Conservation (phyloP, 1,140 invertebrate species). For the Helicoverpa zea region DNA sequence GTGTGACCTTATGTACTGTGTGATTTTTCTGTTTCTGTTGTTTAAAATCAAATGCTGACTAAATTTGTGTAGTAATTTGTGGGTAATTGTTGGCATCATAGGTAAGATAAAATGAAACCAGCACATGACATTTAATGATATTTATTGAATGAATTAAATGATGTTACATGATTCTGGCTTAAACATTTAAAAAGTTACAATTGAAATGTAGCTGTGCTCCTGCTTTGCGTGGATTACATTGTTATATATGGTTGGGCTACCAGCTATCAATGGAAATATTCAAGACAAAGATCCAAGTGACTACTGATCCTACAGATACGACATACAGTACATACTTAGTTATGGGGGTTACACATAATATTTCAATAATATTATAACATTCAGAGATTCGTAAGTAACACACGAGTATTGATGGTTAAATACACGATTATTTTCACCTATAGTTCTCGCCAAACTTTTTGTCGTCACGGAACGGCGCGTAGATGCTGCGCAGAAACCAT, state of each 20-base stretch:
- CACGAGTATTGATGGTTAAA: background rate
- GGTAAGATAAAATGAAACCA: background rate
- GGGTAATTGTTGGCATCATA: background rate
- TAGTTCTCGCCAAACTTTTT: too few species aligned
- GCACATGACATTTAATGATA: constrained; percentile 4
- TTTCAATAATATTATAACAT: background rate
- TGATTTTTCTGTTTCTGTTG: too few species aligned
- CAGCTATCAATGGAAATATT: background rate
- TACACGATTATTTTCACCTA: constrained; percentile 26
- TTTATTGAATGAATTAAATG: constrained; percentile 17
- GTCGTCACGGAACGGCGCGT: too few species aligned
- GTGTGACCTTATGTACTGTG: too few species aligned
- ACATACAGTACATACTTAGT: background rate
- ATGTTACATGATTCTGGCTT: constrained; percentile 52
- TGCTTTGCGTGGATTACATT: constrained; percentile 3
- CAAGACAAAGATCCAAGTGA: constrained; percentile 15
- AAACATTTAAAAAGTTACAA: constrained; percentile 51
- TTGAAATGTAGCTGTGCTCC: constrained; percentile 15
- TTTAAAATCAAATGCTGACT: too few species aligned
- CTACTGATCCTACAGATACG: constrained; percentile 11
- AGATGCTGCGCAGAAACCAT: too few species aligned
- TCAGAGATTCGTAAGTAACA: constrained; percentile 8
- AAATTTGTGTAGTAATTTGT: too few species aligned
- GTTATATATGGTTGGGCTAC: background rate
- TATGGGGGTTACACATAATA: background rate